Base-by-base conservation (phyloP, 2,797 vertebrate species). In the Sphenodon punctatus region DNA sequence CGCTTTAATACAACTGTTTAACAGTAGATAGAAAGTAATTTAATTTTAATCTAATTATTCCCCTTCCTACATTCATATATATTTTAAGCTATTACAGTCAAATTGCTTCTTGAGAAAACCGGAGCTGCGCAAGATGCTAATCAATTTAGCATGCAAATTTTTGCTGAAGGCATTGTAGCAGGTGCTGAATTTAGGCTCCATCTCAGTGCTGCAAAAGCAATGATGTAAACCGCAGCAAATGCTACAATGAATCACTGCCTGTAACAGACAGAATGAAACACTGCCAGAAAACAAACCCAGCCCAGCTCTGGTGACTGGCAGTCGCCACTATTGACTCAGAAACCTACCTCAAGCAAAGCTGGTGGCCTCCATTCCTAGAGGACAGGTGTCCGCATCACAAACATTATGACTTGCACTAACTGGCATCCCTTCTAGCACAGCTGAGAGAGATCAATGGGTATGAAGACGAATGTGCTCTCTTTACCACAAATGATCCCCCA, bases 1-100 rank as follows among this genome's bases (percentile, higher is more conserved):
- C 5, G 80, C 82, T 78, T 82, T 22, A 34, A 71, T 84, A 8
- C 15, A 80, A 14, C 51, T 64, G 15, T 68, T 84, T 80, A 82
- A 71, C 64, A 78, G 49, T 23, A 73, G 22, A 27, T 51, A 38
- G 6, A 58, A 74, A 63, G 43, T 84, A 68, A 41, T 23, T 32
- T 70, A 41, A 78, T 71, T 80, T 76, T n/a, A 38, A 71, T 11
- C 5, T 60, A 75, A 49, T 78, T 59, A 49, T 23, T 38, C 20
- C 34, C 45, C 70, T 53, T 80, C 55, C 48, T 85, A 0, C 30
- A 46, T 64, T 69, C n/a, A n/a, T n/a, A n/a, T 12, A 15, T 59
- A 67, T 82, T 69, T 63, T 61, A 58, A 73, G 75, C 73, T 65
- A 53, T 19, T 59, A 0, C 19, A 78, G 84, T 51, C 46, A 0